Evolutionary conservation across 2,797 vertebrate genomes (phyloP).

Genomic region (Gymnoscopelus microlampas): DNA sequence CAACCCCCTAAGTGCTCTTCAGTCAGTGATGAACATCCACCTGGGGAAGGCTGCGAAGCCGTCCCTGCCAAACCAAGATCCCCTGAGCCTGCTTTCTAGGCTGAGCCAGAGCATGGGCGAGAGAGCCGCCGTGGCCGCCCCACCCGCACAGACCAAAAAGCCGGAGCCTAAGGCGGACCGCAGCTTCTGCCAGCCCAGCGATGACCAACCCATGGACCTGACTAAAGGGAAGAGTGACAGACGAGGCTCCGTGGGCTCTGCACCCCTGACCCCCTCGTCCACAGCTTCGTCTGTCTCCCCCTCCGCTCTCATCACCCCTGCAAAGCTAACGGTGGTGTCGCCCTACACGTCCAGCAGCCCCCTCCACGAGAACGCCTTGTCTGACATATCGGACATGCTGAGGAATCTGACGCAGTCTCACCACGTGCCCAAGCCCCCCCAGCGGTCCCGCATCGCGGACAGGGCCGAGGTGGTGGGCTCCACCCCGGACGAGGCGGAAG

Average conservation of each 20-base stretch:
- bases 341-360: constrained; percentile 95
- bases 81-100: constrained; percentile 98
- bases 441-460: constrained; percentile 89
- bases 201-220: constrained; percentile 98
- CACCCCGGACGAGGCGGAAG: constrained; percentile 89
- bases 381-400: constrained; percentile 99
- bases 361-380: constrained; percentile 96
- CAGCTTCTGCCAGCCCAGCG: constrained; percentile 87
- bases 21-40: constrained; percentile 99
- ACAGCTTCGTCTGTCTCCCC: constrained; percentile 89
- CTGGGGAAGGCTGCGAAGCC: constrained; percentile 98
- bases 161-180: constrained; percentile 80
- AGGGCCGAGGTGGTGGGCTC: constrained; percentile 88
- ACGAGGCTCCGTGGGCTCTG: constrained; percentile 87
- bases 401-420: constrained; percentile 96
- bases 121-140: constrained; percentile 92
- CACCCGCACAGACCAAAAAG: constrained; percentile 90
- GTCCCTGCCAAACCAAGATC: constrained; percentile 92
- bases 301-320: constrained; percentile 87
- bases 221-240: constrained; percentile 96
- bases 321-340: constrained; percentile 87
- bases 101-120: constrained; percentile 98
- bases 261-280: constrained; percentile 89
- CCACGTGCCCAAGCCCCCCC: constrained; percentile 86
- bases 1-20: constrained; percentile 97